Evolutionary conservation across 2,888 invertebrate genomes (phyloP), one percentile per base, ranked within the genome.

Genomic region (Napeogenes inachia): DNA sequence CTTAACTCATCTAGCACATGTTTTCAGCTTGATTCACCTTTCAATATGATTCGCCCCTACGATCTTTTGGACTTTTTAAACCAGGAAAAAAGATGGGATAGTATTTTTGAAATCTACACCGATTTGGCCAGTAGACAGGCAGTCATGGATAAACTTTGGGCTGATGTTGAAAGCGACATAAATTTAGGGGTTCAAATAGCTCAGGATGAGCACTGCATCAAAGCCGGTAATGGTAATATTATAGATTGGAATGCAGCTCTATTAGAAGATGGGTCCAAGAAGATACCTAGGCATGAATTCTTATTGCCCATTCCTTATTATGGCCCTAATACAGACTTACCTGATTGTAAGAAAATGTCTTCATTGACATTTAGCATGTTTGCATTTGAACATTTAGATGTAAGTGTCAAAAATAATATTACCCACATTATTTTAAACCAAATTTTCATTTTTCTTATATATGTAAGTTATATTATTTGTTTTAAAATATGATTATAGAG

Each of bases 61-160:
- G 95, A 96, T 79, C 87, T 96, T 54, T 85, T 96, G 60, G 93
- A 94, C 3, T 92, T 96, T 73, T 82, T 96, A 74, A 94, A 94
- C 66, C 96, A 96, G 85, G 95, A 95, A 75, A 92, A 92, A 50
- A 87, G 95, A 33, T 92, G 92, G 77, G 89, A 92, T 57, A 91
- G 92, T 65, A 92, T 94, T 56, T 90, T 92, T 64, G 87, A 87
- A 54, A 79, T 95, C 53, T 93, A 94, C 75, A 87, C 93, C 71
- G 93, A 94, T 72, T 90, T 96, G 61, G 81, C 92, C 12, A 85
- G 85, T 4, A 91, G 93, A 60, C 95, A 95, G 77, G 87, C 90
- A 57, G 84, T 91, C 12, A 93, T 95, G 62, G 94, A 94, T 70
- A 88, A 85, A 56, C 82, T 93, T 68, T 93, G 93, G 92, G 75